Conservation (phyloP, 2,113 vertebrate species). For the Leucopsar rothschildi region DNA sequence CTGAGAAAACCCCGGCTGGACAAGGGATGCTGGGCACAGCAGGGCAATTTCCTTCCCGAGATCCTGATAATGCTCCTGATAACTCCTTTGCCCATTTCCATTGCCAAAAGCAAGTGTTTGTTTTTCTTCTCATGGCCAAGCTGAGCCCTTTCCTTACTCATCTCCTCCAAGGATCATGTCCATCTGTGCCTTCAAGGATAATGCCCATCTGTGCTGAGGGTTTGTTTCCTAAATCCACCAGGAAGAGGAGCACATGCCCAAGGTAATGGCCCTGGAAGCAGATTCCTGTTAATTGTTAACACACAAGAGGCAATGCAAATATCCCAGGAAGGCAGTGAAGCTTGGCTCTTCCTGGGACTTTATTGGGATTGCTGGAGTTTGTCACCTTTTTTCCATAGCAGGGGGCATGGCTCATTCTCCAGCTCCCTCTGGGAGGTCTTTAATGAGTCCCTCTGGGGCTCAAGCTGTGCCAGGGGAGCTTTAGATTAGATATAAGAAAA, state of each 20-base stretch:
- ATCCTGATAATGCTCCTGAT: neutral
- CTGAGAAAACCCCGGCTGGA: neutral
- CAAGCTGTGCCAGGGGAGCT: neutral
- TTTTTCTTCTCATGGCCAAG: neutral
- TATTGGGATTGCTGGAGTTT: neutral
- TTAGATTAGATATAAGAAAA: neutral
- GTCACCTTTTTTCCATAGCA: neutral
- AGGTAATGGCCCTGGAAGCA: neutral
- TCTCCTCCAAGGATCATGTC: neutral
- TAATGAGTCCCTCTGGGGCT: neutral
- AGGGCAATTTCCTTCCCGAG: neutral
- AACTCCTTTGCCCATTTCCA: neutral
- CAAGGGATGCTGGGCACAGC: neutral
- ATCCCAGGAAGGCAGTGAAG: neutral
- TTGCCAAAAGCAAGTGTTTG: neutral
- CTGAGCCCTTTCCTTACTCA: neutral
- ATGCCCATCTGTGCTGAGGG: neutral
- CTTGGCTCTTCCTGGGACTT: neutral
- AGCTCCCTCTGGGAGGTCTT: neutral
- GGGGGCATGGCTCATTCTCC: neutral
- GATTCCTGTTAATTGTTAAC: slow-evolving; percentile 5
- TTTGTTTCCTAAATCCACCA: neutral
- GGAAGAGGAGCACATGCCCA: neutral
- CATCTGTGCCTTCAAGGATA: neutral
- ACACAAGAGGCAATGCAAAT: neutral